Conservation (phyloP, 2,797 vertebrate species). For the Cynopterus sphinx region DNA sequence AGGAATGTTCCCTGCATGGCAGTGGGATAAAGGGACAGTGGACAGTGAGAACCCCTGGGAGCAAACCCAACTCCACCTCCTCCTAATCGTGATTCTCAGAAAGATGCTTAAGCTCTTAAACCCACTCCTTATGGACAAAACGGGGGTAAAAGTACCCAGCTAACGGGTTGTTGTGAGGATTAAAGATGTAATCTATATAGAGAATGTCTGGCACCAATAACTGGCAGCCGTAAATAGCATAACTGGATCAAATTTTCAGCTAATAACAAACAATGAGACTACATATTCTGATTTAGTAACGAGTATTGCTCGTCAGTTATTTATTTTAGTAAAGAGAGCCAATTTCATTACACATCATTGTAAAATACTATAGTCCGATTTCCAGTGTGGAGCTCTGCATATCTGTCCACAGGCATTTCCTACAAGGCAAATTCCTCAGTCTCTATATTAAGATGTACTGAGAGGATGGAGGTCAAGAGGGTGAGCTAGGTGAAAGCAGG, state of each 20-base stretch:
- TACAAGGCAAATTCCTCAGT: neutral
- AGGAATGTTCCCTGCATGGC: neutral
- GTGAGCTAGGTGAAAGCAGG: too few relatives aligned
- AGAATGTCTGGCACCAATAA: neutral
- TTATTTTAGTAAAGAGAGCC: slow-evolving; percentile 6
- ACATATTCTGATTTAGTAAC: neutral
- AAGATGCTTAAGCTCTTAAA: neutral
- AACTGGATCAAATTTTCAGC: neutral
- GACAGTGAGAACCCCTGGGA: neutral
- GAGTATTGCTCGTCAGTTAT: neutral
- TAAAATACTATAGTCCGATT: neutral
- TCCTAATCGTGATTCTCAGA: neutral
- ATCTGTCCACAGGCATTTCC: neutral
- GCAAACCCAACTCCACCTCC: neutral
- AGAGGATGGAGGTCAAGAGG: neutral
- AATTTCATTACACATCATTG: neutral
- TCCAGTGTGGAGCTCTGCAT: neutral
- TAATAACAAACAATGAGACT: neutral
- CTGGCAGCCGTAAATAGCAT: neutral
- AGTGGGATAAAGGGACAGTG: neutral
- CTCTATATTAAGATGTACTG: neutral
- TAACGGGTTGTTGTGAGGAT: neutral
- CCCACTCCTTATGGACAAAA: neutral
- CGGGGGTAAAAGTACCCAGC: neutral
- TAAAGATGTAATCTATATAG: neutral